Percentiles rank a stretch among this genome's conserved stretches.
Conservation (phyloP, 2,113 vertebrate species). For the Rhinopomastus cyanomelas region DNA sequence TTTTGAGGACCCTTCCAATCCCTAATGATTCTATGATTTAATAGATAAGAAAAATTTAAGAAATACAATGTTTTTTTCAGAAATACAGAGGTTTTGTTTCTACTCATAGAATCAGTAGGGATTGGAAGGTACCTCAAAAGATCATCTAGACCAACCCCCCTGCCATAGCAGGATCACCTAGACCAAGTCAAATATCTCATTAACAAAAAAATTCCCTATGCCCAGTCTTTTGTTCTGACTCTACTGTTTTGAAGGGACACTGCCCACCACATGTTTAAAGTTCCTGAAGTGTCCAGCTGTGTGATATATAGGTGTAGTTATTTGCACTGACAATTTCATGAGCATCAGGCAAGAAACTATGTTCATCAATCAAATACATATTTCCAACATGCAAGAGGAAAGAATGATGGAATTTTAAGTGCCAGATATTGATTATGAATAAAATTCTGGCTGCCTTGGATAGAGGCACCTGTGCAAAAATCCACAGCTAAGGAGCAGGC, state of each 20-base stretch:
- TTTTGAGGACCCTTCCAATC: too few relatives aligned
- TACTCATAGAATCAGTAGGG: too few relatives aligned
- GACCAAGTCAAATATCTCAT: background rate
- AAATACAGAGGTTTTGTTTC: too few relatives aligned
- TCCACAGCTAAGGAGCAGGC: background rate
- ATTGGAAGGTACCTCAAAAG: too few relatives aligned
- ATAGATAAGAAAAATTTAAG: too few relatives aligned
- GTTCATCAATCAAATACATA: background rate
- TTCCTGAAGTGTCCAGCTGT: background rate
- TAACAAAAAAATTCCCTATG: background rate
- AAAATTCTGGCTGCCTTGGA: background rate
- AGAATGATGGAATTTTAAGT: background rate
- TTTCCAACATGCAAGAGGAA: background rate
- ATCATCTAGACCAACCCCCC: too few relatives aligned
- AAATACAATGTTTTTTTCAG: too few relatives aligned
- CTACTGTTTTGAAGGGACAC: background rate
- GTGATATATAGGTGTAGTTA: background rate
- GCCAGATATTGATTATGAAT: background rate
- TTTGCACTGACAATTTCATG: background rate
- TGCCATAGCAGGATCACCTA: too few relatives aligned
- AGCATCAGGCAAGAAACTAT: background rate
- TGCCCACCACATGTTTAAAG: background rate
- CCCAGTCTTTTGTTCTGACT: background rate
- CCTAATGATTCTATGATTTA: too few relatives aligned
- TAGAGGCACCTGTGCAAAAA: background rate